phyloP scores from a whole-genome alignment of 53 echinoderm and acorn worm species.

The Pentamera pediparva region DNA sequence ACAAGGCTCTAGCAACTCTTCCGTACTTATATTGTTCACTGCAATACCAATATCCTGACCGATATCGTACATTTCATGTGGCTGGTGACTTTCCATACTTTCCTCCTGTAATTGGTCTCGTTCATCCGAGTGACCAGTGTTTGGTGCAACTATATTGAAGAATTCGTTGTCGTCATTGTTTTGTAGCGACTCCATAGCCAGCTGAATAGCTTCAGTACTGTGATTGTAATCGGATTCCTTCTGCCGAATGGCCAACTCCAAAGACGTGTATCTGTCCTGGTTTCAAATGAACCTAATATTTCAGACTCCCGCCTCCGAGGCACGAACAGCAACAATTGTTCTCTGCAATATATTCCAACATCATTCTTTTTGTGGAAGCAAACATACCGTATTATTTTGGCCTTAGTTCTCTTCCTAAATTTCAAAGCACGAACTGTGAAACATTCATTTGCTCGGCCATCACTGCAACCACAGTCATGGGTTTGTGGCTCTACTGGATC shows the following conservation, averaged over 20 bases:
- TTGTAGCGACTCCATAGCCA: background rate
- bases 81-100: background rate
- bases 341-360: conserved; percentile 5
- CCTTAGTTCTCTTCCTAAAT: conserved; percentile 13
- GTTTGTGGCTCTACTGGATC: background rate
- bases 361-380: conserved; percentile 14
- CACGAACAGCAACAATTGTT: conserved; percentile 14
- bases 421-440: background rate
- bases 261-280: too few relatives aligned
- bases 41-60: conserved; percentile 41
- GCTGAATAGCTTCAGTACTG: too few relatives aligned
- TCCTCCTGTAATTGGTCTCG: background rate
- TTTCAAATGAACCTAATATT: background rate
- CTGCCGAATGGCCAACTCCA: too few relatives aligned
- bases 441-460: background rate
- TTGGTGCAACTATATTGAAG: too few relatives aligned
- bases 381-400: conserved; percentile 38
- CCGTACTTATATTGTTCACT: conserved; percentile 14
- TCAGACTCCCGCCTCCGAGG: conserved; percentile 11
- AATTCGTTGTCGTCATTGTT: background rate
- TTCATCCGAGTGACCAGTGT: background rate
- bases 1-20: conserved; percentile 9
- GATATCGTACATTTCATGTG: conserved; percentile 29
- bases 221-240: too few relatives aligned
- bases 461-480: too few relatives aligned